A percentile compares a stretch with the other conserved stretches of the same genome.
phyloP scores from a whole-genome alignment of 2,888 invertebrate genomes.

The Salpingus planirostris region DNA sequence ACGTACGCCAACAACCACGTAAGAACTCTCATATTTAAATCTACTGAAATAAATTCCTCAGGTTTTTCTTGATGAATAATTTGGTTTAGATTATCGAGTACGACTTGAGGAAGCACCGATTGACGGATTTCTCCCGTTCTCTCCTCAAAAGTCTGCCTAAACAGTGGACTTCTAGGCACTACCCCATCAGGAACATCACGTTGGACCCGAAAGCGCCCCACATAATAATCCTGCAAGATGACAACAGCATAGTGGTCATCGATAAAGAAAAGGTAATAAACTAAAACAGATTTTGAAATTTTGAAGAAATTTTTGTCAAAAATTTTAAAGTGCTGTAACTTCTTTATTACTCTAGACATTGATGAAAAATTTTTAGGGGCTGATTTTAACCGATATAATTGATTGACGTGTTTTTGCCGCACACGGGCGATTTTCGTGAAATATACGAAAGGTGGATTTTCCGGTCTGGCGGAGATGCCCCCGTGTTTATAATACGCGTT shows the following conservation, averaged over 20 bases:
- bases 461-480: too few species aligned
- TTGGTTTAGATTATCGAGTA: conserved; percentile 63
- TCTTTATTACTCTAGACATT: too few species aligned
- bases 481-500: too few species aligned
- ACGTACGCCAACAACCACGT: conserved; percentile 77
- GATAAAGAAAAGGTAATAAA: conserved; percentile 46
- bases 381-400: too few species aligned
- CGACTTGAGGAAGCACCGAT: conserved; percentile 52
- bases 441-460: too few species aligned
- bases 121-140: conserved; percentile 54
- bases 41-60: neutral
- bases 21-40: too few species aligned
- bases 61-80: conserved; percentile 9
- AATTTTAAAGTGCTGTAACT: too few species aligned
- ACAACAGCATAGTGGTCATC: conserved; percentile 55
- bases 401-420: too few species aligned
- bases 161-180: conserved; percentile 49
- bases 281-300: too few species aligned
- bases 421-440: too few species aligned
- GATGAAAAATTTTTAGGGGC: too few species aligned
- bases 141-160: conserved; percentile 46
- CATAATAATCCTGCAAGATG: conserved; percentile 65
- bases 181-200: conserved; percentile 53
- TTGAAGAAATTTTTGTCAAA: too few species aligned
- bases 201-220: conserved; percentile 55